Evolutionary conservation across 2,113 vertebrate species (phyloP).

Genomic region (Ondatra zibethicus): DNA sequence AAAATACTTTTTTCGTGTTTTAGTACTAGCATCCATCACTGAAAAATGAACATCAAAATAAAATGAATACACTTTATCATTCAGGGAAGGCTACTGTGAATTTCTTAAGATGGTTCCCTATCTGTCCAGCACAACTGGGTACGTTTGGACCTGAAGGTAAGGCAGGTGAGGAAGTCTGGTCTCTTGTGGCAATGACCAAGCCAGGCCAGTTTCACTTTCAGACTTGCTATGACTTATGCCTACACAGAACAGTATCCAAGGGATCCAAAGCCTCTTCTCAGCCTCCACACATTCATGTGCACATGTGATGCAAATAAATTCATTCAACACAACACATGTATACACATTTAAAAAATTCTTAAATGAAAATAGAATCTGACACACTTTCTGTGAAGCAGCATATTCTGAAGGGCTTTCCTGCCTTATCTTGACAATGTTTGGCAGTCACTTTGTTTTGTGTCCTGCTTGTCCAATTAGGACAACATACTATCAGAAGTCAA

Average conservation of each 20-base stretch:
- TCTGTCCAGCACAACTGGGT: too few species aligned
- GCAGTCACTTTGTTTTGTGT: too few species aligned
- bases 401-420: too few species aligned
- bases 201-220: not conserved
- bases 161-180: not conserved
- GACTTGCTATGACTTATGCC: not conserved
- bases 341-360: not conserved
- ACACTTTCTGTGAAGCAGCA: too few species aligned
- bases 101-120: too few species aligned
- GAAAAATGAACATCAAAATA: not conserved
- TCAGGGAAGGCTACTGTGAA: not conserved
- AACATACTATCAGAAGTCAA: too few species aligned
- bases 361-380: not conserved
- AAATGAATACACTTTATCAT: not conserved
- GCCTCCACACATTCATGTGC: not conserved
- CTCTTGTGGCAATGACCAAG: fast-evolving
- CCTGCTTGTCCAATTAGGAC: too few species aligned
- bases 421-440: too few species aligned
- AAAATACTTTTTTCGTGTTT: not conserved
- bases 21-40: not conserved
- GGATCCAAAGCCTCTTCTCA: not conserved
- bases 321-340: not conserved
- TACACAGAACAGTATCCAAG: too few species aligned
- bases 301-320: not conserved
- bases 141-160: not conserved